Evolutionary conservation across 30 jellyfish, hydroid and myxozoan genomes (phyloP).

Genomic region (Aurelia sp.): DNA sequence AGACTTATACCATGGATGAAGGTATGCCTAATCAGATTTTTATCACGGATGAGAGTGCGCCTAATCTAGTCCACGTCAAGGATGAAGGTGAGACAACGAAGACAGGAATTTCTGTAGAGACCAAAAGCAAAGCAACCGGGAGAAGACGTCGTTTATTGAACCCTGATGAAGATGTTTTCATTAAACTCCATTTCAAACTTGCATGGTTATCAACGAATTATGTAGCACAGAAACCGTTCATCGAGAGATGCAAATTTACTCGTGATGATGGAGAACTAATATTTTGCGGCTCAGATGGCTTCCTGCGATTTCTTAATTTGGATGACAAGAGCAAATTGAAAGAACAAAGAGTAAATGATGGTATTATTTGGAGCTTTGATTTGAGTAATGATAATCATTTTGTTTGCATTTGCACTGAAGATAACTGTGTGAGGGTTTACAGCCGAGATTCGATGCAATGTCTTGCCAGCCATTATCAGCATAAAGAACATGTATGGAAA

Average conservation of each 20-base stretch:
- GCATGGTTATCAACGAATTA: slow-evolving; percentile 3
- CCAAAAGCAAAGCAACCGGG: no score
- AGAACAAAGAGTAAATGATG: not conserved
- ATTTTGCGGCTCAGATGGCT: slow-evolving; percentile 47
- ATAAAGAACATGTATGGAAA: slow-evolving; percentile 53
- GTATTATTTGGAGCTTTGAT: slow-evolving; percentile 39
- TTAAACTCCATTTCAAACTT: slow-evolving; percentile 13
- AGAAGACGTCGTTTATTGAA: no score
- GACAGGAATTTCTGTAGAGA: no score
- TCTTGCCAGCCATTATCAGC: slow-evolving; percentile 29
- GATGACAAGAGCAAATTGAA: not conserved
- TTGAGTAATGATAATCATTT: slow-evolving; percentile 16
- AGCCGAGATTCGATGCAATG: not conserved
- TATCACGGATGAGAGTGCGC: no score
- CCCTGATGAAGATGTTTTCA: not conserved
- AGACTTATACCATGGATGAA: no score
- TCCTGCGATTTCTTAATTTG: not conserved
- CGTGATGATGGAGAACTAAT: slow-evolving; percentile 13
- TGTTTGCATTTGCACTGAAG: slow-evolving; percentile 30
- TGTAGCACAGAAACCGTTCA: slow-evolving; percentile 13
- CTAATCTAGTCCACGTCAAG: no score
- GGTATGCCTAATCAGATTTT: no score
- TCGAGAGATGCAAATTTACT: slow-evolving; percentile 33
- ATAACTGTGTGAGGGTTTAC: slow-evolving; percentile 22
- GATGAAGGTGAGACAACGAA: no score